Evolutionary conservation across 2,797 vertebrate species (phyloP).

Genomic region (Gobionotothen gibberifrons): DNA sequence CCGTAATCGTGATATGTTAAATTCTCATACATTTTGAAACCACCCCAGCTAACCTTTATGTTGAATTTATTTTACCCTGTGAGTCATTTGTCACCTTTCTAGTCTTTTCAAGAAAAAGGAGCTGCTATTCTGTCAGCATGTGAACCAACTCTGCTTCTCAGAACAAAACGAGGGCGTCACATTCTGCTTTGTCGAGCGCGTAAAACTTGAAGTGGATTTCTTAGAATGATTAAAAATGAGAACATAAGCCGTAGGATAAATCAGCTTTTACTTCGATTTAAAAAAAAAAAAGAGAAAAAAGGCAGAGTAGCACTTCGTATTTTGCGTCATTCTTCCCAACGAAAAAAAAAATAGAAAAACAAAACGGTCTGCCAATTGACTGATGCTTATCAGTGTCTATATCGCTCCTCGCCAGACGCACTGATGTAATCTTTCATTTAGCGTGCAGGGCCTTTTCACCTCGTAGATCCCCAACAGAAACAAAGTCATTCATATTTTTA

Average conservation of each 20-base stretch:
- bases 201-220: slow-evolving; percentile 73
- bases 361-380: slow-evolving; percentile 39
- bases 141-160: slow-evolving; percentile 76
- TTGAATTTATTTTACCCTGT: slow-evolving; percentile 5
- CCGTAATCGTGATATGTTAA: slow-evolving; percentile 18
- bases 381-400: slow-evolving; percentile 67
- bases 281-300: background rate
- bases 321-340: slow-evolving; percentile 59
- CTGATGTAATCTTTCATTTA: slow-evolving; percentile 70
- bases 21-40: slow-evolving; percentile 43
- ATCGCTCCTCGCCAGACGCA: slow-evolving; percentile 61
- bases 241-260: slow-evolving; percentile 1
- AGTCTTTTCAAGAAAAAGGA: slow-evolving; percentile 79
- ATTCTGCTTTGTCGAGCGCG: slow-evolving; percentile 40
- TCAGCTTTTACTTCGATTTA: slow-evolving; percentile 50
- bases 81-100: slow-evolving; percentile 63
- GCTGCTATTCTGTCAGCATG: slow-evolving; percentile 50
- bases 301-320: slow-evolving; percentile 18
- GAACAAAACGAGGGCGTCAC: slow-evolving; percentile 75
- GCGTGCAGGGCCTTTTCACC: slow-evolving; percentile 56
- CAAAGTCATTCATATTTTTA: slow-evolving; percentile 1
- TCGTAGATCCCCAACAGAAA: background rate
- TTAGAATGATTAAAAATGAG: slow-evolving; percentile 75
- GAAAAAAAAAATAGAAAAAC: slow-evolving; percentile 39
- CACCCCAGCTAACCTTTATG: slow-evolving; percentile 22